Conservation (phyloP, 2,113 vertebrate genomes). For the Muscicapa adusta region DNA sequence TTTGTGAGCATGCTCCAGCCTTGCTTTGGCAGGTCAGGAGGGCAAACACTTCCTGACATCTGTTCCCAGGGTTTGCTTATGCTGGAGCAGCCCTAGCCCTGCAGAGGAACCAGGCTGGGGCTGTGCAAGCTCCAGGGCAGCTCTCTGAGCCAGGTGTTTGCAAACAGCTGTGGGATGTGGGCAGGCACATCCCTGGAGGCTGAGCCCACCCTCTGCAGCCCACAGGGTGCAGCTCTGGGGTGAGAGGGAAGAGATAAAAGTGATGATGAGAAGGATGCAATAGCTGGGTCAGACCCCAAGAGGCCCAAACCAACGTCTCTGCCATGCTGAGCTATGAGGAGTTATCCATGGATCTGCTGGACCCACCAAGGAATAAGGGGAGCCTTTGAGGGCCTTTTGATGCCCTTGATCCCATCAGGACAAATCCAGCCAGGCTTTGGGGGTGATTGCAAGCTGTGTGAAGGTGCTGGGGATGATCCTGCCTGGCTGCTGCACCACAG, state of each 20-base stretch:
- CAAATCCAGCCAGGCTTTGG: background rate
- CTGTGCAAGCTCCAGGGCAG: background rate
- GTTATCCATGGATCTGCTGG: background rate
- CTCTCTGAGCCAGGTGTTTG: background rate
- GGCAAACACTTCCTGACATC: background rate
- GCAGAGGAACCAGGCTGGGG: background rate
- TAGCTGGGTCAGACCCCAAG: background rate
- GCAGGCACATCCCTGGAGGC: background rate
- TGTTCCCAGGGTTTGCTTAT: background rate
- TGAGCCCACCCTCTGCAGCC: background rate
- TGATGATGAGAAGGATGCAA: background rate
- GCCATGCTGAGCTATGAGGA: background rate
- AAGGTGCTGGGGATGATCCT: background rate
- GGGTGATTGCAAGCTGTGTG: background rate
- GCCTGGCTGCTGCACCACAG: background rate
- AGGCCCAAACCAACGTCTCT: background rate
- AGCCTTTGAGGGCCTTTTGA: background rate
- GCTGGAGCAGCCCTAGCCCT: background rate
- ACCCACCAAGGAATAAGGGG: background rate
- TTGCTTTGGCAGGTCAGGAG: background rate
- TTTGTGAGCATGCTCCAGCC: fast-evolving
- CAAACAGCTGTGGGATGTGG: background rate
- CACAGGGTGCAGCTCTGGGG: background rate
- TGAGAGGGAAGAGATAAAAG: background rate
- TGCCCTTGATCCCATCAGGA: background rate